Conservation (phyloP, 2,797 vertebrate genomes). For the Pagetopsis macropterus region DNA sequence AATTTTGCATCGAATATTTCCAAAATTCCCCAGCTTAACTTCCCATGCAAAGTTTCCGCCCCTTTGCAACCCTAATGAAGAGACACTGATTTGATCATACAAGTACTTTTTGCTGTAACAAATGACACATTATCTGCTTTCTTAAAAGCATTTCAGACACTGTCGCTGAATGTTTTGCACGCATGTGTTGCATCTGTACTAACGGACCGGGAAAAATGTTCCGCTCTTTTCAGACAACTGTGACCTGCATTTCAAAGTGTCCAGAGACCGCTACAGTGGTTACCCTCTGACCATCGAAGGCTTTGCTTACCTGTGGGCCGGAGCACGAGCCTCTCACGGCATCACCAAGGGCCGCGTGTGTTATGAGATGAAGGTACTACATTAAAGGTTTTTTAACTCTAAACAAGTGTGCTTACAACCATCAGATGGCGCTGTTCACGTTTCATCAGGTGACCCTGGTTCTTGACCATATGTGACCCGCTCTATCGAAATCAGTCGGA, state of each 20-base stretch:
- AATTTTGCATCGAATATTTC: no score
- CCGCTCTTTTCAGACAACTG: constrained; percentile 87
- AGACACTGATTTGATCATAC: no score
- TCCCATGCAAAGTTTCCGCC: no score
- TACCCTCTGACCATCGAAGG: constrained; percentile 95
- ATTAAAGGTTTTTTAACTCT: background rate
- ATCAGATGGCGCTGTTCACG: no score
- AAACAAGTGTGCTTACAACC: background rate
- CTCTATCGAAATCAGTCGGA: no score
- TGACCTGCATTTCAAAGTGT: constrained; percentile 95
- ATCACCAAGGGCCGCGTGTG: constrained; percentile 88
- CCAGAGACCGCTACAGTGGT: constrained; percentile 91
- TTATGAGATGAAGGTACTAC: constrained; percentile 92
- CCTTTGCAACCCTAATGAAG: background rate
- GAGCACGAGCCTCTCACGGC: constrained; percentile 91
- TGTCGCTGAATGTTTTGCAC: background rate
- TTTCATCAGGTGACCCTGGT: background rate
- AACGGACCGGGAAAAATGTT: background rate
- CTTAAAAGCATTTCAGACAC: background rate
- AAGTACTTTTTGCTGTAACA: background rate
- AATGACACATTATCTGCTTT: background rate
- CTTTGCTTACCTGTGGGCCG: constrained; percentile 95
- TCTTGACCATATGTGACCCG: background rate
- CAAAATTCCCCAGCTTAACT: no score
- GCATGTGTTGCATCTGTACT: background rate